Percentiles rank a stretch among this genome's conserved stretches.
Conservation (phyloP, 2,888 invertebrate genomes). For the Cantharis lateralis region DNA sequence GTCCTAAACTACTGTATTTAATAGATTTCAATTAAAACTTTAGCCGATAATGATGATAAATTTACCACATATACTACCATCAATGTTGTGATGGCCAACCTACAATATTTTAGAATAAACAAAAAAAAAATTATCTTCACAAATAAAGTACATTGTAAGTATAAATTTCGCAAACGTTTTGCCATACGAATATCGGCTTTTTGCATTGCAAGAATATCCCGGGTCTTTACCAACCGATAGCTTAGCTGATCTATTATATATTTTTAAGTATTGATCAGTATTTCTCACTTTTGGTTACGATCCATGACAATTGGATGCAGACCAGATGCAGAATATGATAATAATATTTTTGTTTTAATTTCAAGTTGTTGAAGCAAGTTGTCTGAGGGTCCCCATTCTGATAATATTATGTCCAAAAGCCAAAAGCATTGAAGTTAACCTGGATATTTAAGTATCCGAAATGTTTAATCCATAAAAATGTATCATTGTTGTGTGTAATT, state of each 20-base stretch:
- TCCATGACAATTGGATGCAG: no score
- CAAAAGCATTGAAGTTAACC: not conserved
- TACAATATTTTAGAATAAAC: no score
- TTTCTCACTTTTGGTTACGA: not conserved
- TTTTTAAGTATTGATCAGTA: not conserved
- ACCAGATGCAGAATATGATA: no score
- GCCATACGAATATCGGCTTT: no score
- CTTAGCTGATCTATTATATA: not conserved
- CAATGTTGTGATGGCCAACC: no score
- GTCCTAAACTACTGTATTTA: not conserved
- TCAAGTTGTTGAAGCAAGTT: not conserved
- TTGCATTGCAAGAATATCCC: no score
- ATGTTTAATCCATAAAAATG: constrained; percentile 16
- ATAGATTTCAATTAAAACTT: not conserved
- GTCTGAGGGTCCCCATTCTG: not conserved
- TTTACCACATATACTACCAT: no score
- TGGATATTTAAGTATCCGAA: not conserved
- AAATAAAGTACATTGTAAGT: no score
- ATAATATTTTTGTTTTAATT: no score
- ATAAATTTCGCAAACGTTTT: no score
- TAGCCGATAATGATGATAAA: not conserved
- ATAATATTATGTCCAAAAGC: not conserved
- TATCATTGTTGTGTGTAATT: constrained; percentile 53
- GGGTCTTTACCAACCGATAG: not conserved
- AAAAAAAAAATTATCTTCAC: no score